Evolutionary conservation across 2,113 vertebrate species (phyloP).

Genomic region (Cariama cristata): DNA sequence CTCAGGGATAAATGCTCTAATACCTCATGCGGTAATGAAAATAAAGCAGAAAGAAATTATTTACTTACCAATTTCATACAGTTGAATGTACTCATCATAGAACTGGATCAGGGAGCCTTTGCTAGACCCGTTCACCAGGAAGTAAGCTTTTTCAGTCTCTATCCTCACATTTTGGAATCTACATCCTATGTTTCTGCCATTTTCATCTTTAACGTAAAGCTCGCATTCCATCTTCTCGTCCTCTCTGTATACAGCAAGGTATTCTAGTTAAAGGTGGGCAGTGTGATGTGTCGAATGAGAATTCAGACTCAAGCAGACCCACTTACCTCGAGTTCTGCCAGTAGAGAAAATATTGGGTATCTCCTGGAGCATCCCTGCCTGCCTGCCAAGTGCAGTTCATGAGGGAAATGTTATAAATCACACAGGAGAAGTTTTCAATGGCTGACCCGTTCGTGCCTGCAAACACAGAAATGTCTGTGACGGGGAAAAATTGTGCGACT

Average conservation of each 20-base stretch:
- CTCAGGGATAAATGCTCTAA: not conserved
- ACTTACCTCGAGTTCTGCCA: not conserved
- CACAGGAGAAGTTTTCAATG: constrained; percentile 65
- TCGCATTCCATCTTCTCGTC: not conserved
- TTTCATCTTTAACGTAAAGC: constrained; percentile 14
- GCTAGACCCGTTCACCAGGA: constrained; percentile 59
- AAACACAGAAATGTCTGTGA: not conserved
- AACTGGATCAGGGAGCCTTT: not conserved
- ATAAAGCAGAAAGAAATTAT: not conserved
- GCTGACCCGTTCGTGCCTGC: constrained; percentile 28
- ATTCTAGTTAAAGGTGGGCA: not conserved
- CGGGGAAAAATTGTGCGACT: not conserved
- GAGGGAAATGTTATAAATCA: constrained; percentile 29
- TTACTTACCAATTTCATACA: constrained; percentile 42
- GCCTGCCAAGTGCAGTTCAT: constrained; percentile 74
- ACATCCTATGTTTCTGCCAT: constrained; percentile 42
- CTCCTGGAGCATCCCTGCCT: constrained; percentile 47
- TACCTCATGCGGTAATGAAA: not conserved
- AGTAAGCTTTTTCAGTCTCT: not conserved
- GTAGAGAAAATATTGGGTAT: constrained; percentile 65
- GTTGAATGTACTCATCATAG: not conserved
- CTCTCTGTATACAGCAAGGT: not conserved
- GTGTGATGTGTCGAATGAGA: not conserved
- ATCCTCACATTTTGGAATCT: not conserved
- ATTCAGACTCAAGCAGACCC: not conserved